A percentile compares a stretch with the other conserved stretches of the same genome.
Evolutionary conservation across 2,113 vertebrate genomes (phyloP).

Genomic region (Chrysemys picta): DNA sequence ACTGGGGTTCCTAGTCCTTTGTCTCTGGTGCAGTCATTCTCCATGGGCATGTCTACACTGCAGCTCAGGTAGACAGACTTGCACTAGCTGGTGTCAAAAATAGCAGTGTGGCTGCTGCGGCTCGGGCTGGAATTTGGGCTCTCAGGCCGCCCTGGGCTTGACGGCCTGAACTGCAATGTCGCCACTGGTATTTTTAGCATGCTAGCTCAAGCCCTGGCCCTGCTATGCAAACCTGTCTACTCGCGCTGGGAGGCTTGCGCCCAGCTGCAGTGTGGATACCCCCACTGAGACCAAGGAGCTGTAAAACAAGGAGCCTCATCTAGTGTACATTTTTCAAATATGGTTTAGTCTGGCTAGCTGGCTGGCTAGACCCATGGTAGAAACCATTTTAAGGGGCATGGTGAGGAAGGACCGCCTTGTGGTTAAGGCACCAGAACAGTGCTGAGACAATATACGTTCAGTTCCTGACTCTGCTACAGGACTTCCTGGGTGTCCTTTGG

Average conservation of each 20-base stretch:
- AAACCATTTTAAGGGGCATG: background rate
- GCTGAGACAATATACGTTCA: background rate
- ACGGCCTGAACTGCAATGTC: background rate
- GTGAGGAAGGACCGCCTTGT: background rate
- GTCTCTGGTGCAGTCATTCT: background rate
- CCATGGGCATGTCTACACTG: background rate
- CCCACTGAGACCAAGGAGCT: background rate
- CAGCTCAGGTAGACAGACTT: background rate
- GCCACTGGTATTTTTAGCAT: background rate
- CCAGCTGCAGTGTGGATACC: background rate
- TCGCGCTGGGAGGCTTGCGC: background rate
- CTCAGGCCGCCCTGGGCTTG: background rate
- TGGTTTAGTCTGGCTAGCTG: conserved; percentile 1
- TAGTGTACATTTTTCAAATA: background rate
- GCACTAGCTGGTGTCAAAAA: background rate
- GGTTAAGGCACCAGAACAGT: background rate
- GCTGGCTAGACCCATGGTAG: background rate
- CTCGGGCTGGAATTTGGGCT: background rate
- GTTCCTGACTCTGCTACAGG: background rate
- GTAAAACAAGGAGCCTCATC: background rate
- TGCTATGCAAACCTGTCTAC: background rate
- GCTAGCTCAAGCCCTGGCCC: background rate
- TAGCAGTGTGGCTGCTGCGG: background rate
- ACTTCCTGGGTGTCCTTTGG: conserved; percentile 1
- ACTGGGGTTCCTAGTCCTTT: background rate